Percentiles rank a stretch among this genome's conserved stretches.
Conservation (phyloP, 2,113 vertebrate genomes). For the Psammodynastes pulverulentus region DNA sequence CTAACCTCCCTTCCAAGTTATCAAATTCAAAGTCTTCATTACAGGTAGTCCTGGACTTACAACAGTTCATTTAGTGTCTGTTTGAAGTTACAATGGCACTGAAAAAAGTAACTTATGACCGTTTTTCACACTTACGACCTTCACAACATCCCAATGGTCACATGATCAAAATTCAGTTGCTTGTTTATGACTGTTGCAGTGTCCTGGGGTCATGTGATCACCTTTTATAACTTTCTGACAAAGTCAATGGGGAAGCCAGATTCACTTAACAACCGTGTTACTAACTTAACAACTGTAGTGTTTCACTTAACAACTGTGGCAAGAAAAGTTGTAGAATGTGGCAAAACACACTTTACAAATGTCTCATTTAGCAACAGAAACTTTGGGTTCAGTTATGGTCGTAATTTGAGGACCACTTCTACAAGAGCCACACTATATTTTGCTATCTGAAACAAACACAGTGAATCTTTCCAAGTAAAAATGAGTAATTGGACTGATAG, state of each 20-base stretch:
- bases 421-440: neutral
- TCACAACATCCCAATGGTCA: neutral
- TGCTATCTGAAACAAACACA: neutral
- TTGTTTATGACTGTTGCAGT: neutral
- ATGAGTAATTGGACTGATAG: neutral
- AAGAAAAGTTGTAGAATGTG: neutral
- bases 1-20: neutral
- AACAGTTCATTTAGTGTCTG: neutral
- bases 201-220: neutral
- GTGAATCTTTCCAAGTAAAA: neutral
- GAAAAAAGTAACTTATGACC: neutral
- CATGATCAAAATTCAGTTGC: neutral
- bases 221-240: neutral
- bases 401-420: neutral
- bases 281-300: neutral
- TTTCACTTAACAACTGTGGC: neutral
- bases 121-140: neutral
- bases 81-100: neutral
- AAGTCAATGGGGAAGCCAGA: neutral
- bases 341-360: neutral
- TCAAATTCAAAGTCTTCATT: neutral
- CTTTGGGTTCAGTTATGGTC: neutral
- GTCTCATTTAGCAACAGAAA: neutral
- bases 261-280: neutral
- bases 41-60: neutral